Evolutionary conservation across 2,113 vertebrate species (phyloP).

Genomic region (Microtus ochrogaster): DNA sequence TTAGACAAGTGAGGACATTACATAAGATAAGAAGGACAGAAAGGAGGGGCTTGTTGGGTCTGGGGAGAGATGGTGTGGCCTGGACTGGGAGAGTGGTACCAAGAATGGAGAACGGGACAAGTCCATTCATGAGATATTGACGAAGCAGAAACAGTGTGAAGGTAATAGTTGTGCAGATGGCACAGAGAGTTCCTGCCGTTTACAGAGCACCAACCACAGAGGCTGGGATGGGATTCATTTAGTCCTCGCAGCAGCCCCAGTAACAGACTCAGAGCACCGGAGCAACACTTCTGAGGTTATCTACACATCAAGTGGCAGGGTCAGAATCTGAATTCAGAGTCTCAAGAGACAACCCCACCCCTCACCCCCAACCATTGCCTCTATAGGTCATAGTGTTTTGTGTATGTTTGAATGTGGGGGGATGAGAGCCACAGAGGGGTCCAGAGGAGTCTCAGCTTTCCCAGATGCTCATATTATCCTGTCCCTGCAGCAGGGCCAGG

Average conservation of each 20-base stretch:
- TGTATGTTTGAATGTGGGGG: background rate
- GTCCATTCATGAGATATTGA: background rate
- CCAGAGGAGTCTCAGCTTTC: background rate
- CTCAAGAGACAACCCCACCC: background rate
- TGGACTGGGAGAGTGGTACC: background rate
- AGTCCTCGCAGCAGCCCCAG: background rate
- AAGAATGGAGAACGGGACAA: background rate
- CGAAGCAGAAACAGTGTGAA: constrained; percentile 6
- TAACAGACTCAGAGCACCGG: background rate
- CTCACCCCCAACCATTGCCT: background rate
- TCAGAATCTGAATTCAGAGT: background rate
- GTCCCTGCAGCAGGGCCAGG: background rate
- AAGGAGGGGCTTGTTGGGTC: background rate
- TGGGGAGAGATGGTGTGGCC: background rate
- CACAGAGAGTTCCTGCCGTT: background rate
- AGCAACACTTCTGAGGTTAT: background rate
- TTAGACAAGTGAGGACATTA: background rate
- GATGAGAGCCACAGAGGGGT: background rate
- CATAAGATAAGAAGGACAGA: background rate
- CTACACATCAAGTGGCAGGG: background rate
- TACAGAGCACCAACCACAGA: background rate
- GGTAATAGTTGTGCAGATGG: background rate
- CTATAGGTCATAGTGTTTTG: background rate
- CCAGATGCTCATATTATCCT: background rate
- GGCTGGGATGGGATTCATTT: background rate